phyloP scores from a whole-genome alignment of 2,113 vertebrate species.

The Peromyscus leucopus region DNA sequence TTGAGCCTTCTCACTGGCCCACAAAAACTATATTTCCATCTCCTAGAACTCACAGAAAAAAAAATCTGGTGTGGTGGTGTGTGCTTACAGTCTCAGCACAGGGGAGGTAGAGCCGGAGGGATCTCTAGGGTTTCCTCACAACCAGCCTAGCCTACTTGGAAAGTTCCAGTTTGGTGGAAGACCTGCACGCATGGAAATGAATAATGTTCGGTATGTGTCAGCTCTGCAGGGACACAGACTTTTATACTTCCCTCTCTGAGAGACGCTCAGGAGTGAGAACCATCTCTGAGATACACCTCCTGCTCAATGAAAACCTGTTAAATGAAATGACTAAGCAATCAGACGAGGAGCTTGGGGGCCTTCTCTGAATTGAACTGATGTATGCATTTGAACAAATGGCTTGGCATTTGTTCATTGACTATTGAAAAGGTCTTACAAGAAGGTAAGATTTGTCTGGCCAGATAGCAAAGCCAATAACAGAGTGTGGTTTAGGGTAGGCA shows the following conservation, averaged over 20 bases:
- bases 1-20: not conserved
- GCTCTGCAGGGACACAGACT: not conserved
- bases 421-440: conserved; percentile 26
- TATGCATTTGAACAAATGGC: not conserved
- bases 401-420: not conserved
- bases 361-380: conserved; percentile 34
- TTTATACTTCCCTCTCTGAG: conserved; percentile 9
- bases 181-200: not conserved
- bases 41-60: not conserved
- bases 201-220: not conserved
- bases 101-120: not conserved
- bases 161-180: not conserved
- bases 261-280: not conserved
- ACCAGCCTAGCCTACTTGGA: not conserved
- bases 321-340: conserved; percentile 1
- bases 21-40: not conserved
- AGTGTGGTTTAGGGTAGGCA: not conserved
- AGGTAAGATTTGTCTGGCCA: not conserved
- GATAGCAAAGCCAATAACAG: conserved; percentile 3
- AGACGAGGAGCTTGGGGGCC: not conserved
- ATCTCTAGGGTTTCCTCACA: not conserved
- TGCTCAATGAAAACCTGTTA: conserved; percentile 33
- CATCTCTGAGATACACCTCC: not conserved
- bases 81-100: not conserved
- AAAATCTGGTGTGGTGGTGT: not conserved